Evolutionary conservation across 2,888 invertebrate genomes (phyloP).

Genomic region (Nephrocerus scutellatus): DNA sequence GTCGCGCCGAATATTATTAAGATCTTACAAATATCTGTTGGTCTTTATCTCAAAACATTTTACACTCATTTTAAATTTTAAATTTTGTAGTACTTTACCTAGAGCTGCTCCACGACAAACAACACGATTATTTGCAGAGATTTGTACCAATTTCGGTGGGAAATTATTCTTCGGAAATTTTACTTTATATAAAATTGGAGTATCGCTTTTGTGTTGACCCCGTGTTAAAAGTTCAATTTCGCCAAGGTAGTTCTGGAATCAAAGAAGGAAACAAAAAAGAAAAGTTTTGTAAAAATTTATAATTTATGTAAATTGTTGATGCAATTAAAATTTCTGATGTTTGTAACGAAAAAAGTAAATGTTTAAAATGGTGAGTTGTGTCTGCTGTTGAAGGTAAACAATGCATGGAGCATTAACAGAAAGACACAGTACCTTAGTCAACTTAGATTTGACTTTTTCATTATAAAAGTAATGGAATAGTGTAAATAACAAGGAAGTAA

Average conservation of each 20-base stretch:
- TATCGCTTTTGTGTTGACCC: slow-evolving; percentile 37
- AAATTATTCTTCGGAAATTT: slow-evolving; percentile 55
- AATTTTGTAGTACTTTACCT: slow-evolving; percentile 41
- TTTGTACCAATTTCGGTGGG: slow-evolving; percentile 53
- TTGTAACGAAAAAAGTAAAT: too few relatives aligned
- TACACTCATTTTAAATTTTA: background rate
- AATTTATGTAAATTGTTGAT: background rate
- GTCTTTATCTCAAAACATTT: too few relatives aligned
- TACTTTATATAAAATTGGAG: slow-evolving; percentile 51
- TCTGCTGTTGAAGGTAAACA: too few relatives aligned
- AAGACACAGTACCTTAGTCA: too few relatives aligned
- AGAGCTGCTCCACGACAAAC: slow-evolving; percentile 55
- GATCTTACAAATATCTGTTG: too few relatives aligned
- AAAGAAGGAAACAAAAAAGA: slow-evolving; percentile 2
- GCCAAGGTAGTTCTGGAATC: slow-evolving; percentile 54
- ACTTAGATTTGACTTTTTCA: too few relatives aligned
- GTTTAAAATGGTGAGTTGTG: too few relatives aligned
- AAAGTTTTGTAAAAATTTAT: background rate
- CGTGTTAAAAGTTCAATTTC: slow-evolving; percentile 51
- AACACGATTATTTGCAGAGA: slow-evolving; percentile 53
- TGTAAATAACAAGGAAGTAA: too few relatives aligned
- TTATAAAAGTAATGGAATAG: too few relatives aligned
- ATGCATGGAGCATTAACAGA: too few relatives aligned
- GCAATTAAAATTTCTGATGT: background rate
- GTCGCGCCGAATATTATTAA: too few relatives aligned